These are phyloP conservation scores for Loripinus fragilis DNA, from an alignment of 2,888 invertebrate genomes.

Conservation along the genomic window DNA sequence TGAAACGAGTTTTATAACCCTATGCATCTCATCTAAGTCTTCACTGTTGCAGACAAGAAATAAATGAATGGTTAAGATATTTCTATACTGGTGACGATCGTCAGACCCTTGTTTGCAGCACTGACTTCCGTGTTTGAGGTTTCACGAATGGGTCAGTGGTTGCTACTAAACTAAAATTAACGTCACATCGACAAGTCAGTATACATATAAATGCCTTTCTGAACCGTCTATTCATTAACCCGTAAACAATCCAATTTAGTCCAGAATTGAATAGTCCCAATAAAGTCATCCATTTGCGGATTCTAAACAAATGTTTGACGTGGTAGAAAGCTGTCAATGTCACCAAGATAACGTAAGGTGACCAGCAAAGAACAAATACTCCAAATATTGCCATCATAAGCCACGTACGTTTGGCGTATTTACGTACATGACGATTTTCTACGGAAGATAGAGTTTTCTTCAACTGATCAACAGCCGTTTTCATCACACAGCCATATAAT, in stretches of 20 bases:
- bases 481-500: constrained; percentile 12
- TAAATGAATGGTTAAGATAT: too few species aligned
- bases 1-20: too few species aligned
- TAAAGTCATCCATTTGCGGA: constrained; percentile 6
- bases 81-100: too few species aligned
- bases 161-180: background rate
- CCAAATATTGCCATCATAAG: constrained; percentile 20
- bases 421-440: background rate
- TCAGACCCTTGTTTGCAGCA: background rate
- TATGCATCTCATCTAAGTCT: too few species aligned
- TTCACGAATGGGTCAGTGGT: background rate
- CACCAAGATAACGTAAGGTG: constrained; percentile 1
- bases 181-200: constrained; percentile 23
- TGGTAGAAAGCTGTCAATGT: constrained; percentile 5
- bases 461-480: background rate
- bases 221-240: constrained; percentile 30
- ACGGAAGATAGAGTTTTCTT: constrained; percentile 2
- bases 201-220: constrained; percentile 32
- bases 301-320: constrained; percentile 3
- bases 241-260: constrained; percentile 42
- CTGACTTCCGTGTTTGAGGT: background rate
- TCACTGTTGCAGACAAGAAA: too few species aligned
- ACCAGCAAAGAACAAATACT: constrained; percentile 1
- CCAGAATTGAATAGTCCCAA: constrained; percentile 33
- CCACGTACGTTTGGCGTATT: constrained; percentile 16